These are phyloP conservation scores for Diarsia brunnea DNA, from an alignment of 2,888 invertebrate species.

Conservation along the genomic window DNA sequence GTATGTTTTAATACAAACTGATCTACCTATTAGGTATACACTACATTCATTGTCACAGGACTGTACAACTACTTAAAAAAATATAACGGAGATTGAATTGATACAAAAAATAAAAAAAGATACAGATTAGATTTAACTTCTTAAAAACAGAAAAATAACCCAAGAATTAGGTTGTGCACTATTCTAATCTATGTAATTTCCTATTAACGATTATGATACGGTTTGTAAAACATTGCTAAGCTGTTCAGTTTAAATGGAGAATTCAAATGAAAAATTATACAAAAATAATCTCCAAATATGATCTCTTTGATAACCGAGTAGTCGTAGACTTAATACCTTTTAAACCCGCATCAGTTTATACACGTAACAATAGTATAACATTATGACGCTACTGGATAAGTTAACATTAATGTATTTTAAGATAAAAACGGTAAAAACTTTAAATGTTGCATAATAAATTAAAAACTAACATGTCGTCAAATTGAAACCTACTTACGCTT, in stretches of 20 bases:
- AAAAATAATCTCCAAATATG: slow-evolving; percentile 70
- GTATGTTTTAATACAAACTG: slow-evolving; percentile 49
- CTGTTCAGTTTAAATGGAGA: slow-evolving; percentile 34
- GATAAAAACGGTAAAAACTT: slow-evolving; percentile 69
- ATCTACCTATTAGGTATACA: slow-evolving; percentile 56
- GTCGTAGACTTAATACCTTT: slow-evolving; percentile 69
- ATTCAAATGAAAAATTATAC: slow-evolving; percentile 54
- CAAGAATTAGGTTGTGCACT: slow-evolving; percentile 51
- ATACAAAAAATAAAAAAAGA: slow-evolving; percentile 60
- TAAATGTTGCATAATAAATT: slow-evolving; percentile 71
- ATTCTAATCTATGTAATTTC: slow-evolving; percentile 35
- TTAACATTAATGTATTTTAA: slow-evolving; percentile 67
- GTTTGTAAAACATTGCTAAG: slow-evolving; percentile 34
- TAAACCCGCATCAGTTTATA: slow-evolving; percentile 71
- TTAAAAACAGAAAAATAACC: slow-evolving; percentile 35
- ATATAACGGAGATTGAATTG: slow-evolving; percentile 40
- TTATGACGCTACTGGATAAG: slow-evolving; percentile 56
- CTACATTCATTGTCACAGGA: slow-evolving; percentile 38
- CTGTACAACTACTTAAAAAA: slow-evolving; percentile 48
- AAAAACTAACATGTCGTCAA: slow-evolving; percentile 77
- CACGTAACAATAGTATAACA: slow-evolving; percentile 50
- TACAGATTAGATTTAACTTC: slow-evolving; percentile 40
- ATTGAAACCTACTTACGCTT: slow-evolving; percentile 87
- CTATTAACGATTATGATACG: slow-evolving; percentile 49
- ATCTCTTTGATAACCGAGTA: slow-evolving; percentile 55